Evolutionary conservation across 53 echinoderm and acorn worm genomes (phyloP), one percentile per base, ranked within the genome.

Genomic region (Hippasteria phrygiana): DNA sequence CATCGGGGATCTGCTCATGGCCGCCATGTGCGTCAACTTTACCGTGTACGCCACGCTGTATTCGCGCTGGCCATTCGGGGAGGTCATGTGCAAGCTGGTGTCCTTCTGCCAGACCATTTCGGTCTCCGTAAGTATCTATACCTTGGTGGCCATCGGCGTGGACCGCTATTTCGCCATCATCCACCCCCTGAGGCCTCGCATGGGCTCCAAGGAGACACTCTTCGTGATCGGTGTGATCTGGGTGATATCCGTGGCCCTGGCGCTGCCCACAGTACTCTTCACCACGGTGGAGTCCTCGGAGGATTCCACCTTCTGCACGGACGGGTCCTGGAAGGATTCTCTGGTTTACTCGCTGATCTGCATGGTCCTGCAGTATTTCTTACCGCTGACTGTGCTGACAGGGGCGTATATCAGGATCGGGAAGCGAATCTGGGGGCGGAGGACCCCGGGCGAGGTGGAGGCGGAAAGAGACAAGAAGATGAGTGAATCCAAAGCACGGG

Each of bases 61-160:
- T 77, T 73, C 89, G 40, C 71, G 64, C 5, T 96, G 96, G 99
- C 96, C 96, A 13, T 94, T 96, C 28, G 99, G 96, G 3, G 94
- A 89, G 4, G 84, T 99, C 71, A 91, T 94, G 91, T 99, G 99
- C 62, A 95, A 95, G 55, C 66, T 91, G 13, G 96, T 96, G 26
- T 91, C 91, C 38, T 99, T 89, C 67, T 88, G 91, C 2, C 99
- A 99, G 88, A 99, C 92, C 75, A 93, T 96, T 0, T 94, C 99
- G 1, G 93, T 99, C 9, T 99, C 99, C 14, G 95, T 99, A 1
- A 96, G 96, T 66, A 99, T 99, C 24, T 99, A 96, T 87, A 99
- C 99, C 1, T 83, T 99, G 73, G 96, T 99, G 7, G 94, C 93
- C 54, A 99, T 99, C 17, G 94, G 99, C 39, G 66, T 99, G 37